phyloP scores from a whole-genome alignment of 2,797 vertebrate genomes.

The Lacerta viridis region DNA sequence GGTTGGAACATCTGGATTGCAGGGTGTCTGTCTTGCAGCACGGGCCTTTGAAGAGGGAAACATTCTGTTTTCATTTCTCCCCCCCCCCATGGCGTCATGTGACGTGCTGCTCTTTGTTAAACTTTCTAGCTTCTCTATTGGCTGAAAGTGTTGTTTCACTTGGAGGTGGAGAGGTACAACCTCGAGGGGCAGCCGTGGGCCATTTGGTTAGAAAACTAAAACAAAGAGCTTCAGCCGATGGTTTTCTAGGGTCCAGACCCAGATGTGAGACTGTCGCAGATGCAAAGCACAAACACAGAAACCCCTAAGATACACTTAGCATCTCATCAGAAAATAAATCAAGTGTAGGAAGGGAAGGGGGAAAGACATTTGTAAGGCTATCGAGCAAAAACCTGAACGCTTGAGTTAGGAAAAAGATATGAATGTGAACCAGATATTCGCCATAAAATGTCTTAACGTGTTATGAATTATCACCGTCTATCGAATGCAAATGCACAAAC shows the following conservation, averaged over 20 bases:
- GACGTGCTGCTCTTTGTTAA: conserved; percentile 40
- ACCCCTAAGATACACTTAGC: neutral
- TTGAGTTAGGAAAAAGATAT: neutral
- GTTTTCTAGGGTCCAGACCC: conserved; percentile 12
- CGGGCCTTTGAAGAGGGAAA: conserved; percentile 52
- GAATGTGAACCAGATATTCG: neutral
- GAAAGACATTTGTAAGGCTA: neutral
- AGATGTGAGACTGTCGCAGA: neutral
- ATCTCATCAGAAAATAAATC: conserved; percentile 25
- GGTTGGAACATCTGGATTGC: conserved; percentile 62
- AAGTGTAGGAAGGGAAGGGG: neutral
- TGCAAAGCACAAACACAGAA: neutral
- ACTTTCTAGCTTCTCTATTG: neutral
- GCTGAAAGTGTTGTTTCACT: conserved; percentile 31
- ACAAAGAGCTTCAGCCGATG: conserved; percentile 14
- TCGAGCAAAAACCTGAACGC: neutral
- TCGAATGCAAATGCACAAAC: no score
- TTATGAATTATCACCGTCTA: no score
- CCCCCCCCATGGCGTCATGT: conserved; percentile 15
- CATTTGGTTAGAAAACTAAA: conserved; percentile 15
- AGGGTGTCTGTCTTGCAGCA: conserved; percentile 48
- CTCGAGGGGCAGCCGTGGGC: conserved; percentile 5
- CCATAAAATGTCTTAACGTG: neutral
- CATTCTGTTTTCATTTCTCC: conserved; percentile 53
- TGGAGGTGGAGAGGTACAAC: neutral